A percentile compares a stretch with the other conserved stretches of the same genome.
Conservation (phyloP, 2,113 vertebrate genomes). For the Argyrosomus japonicus region DNA sequence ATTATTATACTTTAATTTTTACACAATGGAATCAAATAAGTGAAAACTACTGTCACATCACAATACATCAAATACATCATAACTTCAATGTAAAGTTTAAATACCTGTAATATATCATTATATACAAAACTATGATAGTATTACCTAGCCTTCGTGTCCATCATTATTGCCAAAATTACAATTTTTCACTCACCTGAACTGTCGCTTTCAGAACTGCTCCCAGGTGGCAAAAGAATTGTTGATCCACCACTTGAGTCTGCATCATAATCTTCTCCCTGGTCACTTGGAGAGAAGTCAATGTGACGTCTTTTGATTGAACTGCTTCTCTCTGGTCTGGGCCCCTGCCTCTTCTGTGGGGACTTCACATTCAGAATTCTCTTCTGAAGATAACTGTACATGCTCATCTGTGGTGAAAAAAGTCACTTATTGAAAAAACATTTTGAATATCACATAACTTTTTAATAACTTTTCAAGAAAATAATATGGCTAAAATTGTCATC, state of each 20-base stretch:
- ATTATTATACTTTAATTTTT: too few relatives aligned
- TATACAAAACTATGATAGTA: too few relatives aligned
- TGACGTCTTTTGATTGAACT: too few relatives aligned
- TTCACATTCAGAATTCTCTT: constrained; percentile 21
- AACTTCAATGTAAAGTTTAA: too few relatives aligned
- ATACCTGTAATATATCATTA: too few relatives aligned
- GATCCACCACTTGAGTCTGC: neutral
- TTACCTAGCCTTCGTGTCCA: too few relatives aligned
- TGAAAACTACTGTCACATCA: neutral
- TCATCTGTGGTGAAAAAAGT: neutral
- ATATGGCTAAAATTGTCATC: neutral
- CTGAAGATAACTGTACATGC: neutral
- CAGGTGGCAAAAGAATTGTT: too few relatives aligned
- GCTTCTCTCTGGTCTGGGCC: too few relatives aligned
- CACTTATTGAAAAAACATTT: neutral
- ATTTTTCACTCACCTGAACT: too few relatives aligned
- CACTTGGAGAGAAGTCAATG: neutral
- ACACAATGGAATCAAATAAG: neutral
- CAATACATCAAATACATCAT: neutral
- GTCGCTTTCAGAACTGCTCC: too few relatives aligned
- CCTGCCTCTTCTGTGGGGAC: neutral
- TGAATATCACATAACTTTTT: too few relatives aligned
- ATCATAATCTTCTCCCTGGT: constrained; percentile 13
- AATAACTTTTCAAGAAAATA: neutral
- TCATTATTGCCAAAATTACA: too few relatives aligned